Evolutionary conservation across 2,888 invertebrate species (phyloP).

Genomic region (Dasysyrphus tricinctus): DNA sequence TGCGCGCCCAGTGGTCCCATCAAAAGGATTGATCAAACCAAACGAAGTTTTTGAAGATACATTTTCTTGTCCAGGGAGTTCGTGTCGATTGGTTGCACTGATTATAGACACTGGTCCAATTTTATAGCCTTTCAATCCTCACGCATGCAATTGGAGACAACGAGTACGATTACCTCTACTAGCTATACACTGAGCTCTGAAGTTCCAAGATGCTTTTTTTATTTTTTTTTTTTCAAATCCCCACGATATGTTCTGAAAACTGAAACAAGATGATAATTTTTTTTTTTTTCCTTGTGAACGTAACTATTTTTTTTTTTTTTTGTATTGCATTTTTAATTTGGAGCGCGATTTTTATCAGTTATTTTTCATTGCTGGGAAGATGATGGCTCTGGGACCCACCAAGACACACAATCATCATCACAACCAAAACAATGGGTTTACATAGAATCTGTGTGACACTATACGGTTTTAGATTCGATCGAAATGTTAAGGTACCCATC

Average conservation of each 20-base stretch:
- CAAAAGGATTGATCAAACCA: slow-evolving; percentile 50
- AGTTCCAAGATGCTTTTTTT: slow-evolving; percentile 36
- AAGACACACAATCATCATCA: slow-evolving; percentile 9
- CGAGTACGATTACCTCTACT: slow-evolving; percentile 21
- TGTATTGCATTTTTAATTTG: slow-evolving; percentile 66
- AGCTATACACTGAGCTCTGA: neutral
- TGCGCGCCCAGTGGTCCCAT: slow-evolving; percentile 69
- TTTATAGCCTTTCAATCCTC: slow-evolving; percentile 75
- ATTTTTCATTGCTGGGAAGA: slow-evolving; percentile 57
- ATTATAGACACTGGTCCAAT: slow-evolving; percentile 75
- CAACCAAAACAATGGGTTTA: slow-evolving; percentile 48
- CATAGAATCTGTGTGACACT: slow-evolving; percentile 41
- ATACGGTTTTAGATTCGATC: slow-evolving; percentile 14
- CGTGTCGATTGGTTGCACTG: slow-evolving; percentile 75
- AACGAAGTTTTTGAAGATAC: slow-evolving; percentile 46
- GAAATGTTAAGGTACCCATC: neutral
- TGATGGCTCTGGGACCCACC: slow-evolving; percentile 9
- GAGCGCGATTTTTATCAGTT: slow-evolving; percentile 71
- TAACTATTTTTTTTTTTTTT: slow-evolving; percentile 16
- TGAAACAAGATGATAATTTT: slow-evolving; percentile 28
- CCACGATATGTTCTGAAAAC: slow-evolving; percentile 19
- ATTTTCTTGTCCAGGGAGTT: slow-evolving; percentile 55
- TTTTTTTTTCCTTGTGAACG: neutral
- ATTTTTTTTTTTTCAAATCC: slow-evolving; percentile 38
- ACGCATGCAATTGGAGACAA: slow-evolving; percentile 69